Base-by-base conservation (phyloP, 2,113 vertebrate genomes). In the Ciconia stormi region DNA sequence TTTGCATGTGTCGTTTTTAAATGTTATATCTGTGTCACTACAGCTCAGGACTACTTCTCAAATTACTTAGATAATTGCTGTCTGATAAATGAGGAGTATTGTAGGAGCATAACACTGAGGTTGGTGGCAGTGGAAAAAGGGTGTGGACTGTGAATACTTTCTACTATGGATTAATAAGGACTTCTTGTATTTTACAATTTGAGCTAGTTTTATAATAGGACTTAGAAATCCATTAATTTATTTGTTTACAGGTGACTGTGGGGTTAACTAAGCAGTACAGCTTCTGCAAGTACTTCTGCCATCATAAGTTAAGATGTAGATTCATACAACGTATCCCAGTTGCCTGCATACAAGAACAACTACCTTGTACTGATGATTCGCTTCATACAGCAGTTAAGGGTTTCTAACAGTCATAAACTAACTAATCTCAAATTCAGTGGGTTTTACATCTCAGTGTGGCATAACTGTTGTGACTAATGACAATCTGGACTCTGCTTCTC, bases 381-480 rank as follows among this genome's bases (percentile, higher is more conserved):
- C 58, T 85, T 91, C 71, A 69, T 74, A 30, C 9, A 74, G 30
- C 46, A 78, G 14, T 67, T 85, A 79, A 83, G 25, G 27, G 17
- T 87, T 93, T 90, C 30, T 70, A 61, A 49, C 16, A 46, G 26
- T 72, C 61, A 21, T 69, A 63, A 84, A 82, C 11, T 46, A 94
- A 73, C 38, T 78, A 2, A 22, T 69, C 61, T 74, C 56, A 49
- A 63, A 72, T 95, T 78, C 61, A 78, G n/a, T 82, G 56, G 19
- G 30, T 61, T 79, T 93, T 76, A 49, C 32, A 34, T 46, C 36
- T 83, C 59, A 76, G 27, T 79, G 49, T 69, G 82, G 52, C 47
- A n/a, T 78, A 87, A 26, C 46, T 79, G 55, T 82, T 87, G 79
- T 71, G 80, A 94, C 63, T 96, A 93, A 93, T 71, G 91, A 87